Percentiles rank a stretch among this genome's conserved stretches.
phyloP scores from a whole-genome alignment of 2,888 invertebrate genomes.

The Onchidella celtica region DNA sequence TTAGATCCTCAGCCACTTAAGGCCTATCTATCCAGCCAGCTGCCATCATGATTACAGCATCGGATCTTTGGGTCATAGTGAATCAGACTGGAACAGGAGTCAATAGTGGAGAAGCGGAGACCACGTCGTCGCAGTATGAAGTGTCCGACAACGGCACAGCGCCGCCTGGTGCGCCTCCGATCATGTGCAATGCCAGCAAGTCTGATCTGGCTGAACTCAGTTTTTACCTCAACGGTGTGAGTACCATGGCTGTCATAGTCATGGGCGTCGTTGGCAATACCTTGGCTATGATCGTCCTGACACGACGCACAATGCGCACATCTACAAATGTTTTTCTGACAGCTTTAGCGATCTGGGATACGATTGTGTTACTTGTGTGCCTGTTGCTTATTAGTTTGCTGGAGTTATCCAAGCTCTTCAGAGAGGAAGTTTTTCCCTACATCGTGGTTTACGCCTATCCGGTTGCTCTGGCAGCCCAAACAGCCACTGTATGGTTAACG shows the following conservation, averaged over 20 bases:
- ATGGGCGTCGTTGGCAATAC: conserved; percentile 87
- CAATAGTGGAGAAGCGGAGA: not conserved
- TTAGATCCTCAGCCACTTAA: too few relatives aligned
- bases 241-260: conserved; percentile 77
- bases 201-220: conserved; percentile 36
- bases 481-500: conserved; percentile 94
- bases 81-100: conserved; percentile 1
- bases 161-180: not conserved
- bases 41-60: conserved; percentile 7
- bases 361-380: conserved; percentile 74
- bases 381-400: conserved; percentile 73
- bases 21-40: too few relatives aligned
- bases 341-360: conserved; percentile 78
- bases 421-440: conserved; percentile 66
- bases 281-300: conserved; percentile 83
- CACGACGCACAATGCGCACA: conserved; percentile 86
- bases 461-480: conserved; percentile 92
- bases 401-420: conserved; percentile 65
- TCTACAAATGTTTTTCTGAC: conserved; percentile 84
- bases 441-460: conserved; percentile 82
- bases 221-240: conserved; percentile 70
- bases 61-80: conserved; percentile 22
- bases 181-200: conserved; percentile 31
- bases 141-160: conserved; percentile 16
- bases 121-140: not conserved